Conservation (phyloP, 1,140 invertebrate species). For the Hylyphantes graminicola region DNA sequence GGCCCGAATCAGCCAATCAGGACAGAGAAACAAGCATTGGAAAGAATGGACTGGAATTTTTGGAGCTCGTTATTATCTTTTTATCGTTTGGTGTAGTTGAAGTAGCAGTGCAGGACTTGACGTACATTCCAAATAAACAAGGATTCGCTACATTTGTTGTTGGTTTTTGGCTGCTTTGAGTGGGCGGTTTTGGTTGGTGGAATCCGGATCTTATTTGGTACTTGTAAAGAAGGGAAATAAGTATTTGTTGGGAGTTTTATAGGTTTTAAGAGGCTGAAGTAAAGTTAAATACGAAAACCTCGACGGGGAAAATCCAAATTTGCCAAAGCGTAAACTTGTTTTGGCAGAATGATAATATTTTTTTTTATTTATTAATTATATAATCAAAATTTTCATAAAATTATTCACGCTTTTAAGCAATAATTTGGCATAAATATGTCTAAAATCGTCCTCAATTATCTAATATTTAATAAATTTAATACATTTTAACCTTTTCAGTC, state of each 20-base stretch:
- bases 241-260: not conserved
- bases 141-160: not conserved
- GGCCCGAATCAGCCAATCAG: conserved; percentile 36
- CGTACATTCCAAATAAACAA: conserved; percentile 24
- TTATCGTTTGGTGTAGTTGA: conserved; percentile 18
- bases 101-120: not conserved
- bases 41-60: conserved; percentile 19
- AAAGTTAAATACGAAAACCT: no score
- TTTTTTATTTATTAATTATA: no score
- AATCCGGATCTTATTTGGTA: not conserved
- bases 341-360: no score
- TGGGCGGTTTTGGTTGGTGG: not conserved
- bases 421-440: no score
- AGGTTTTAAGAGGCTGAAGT: not conserved
- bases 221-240: not conserved
- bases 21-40: not conserved
- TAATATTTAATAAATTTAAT: no score
- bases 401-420: no score
- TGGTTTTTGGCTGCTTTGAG: not conserved
- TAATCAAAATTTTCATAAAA: no score
- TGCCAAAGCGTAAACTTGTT: no score
- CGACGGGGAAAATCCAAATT: no score
- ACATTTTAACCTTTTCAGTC: no score
- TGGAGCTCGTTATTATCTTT: conserved; percentile 11
- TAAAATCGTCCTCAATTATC: no score